These are phyloP conservation scores for Trimorus sp. DNA, from an alignment of 2,888 invertebrate species.

Conservation along the genomic window DNA sequence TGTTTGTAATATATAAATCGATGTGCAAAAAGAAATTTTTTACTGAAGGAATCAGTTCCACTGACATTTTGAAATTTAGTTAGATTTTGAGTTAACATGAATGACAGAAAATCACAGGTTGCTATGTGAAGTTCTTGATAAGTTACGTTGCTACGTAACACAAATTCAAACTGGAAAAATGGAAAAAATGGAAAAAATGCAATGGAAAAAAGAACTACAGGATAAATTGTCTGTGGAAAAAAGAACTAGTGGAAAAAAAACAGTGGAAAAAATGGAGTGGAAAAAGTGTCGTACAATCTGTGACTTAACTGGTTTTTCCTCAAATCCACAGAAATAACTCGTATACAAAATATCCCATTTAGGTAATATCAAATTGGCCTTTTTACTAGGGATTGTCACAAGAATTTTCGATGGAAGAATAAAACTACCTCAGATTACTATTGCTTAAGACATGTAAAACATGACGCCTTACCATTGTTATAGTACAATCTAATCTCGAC, in stretches of 20 bases:
- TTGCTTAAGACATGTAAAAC: too few species aligned
- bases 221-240: not conserved
- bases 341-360: too few species aligned
- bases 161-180: not conserved
- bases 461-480: too few species aligned
- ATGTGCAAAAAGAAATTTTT: constrained; percentile 5
- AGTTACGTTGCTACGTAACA: not conserved
- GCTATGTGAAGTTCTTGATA: not conserved
- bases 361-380: too few species aligned
- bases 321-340: too few species aligned
- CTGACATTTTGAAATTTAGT: not conserved
- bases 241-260: not conserved
- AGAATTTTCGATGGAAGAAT: too few species aligned
- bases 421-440: too few species aligned
- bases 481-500: too few species aligned
- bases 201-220: not conserved
- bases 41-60: constrained; percentile 3
- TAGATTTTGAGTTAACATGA: not conserved
- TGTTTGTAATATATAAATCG: not conserved
- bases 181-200: not conserved
- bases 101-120: not conserved
- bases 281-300: constrained; percentile 1
- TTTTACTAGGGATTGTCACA: too few species aligned
- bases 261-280: constrained; percentile 1
- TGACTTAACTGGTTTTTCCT: too few species aligned